These are phyloP conservation scores for Salpingus planirostris DNA, from an alignment of 2,888 invertebrate genomes.

Conservation along the genomic window DNA sequence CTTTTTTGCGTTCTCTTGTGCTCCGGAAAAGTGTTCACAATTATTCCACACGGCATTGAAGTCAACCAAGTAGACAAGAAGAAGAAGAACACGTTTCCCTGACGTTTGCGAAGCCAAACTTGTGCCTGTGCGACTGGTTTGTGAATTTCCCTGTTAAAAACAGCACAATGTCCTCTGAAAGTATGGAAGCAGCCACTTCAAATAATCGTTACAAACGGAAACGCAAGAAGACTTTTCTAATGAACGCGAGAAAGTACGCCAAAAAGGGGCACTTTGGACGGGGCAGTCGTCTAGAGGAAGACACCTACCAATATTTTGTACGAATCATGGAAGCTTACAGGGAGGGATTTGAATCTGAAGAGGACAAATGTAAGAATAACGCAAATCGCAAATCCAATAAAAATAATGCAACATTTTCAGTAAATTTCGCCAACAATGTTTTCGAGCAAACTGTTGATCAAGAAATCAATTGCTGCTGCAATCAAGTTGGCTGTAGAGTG, in stretches of 20 bases:
- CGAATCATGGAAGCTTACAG: constrained; percentile 63
- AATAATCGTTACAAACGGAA: constrained; percentile 43
- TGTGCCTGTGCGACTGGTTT: too few relatives aligned
- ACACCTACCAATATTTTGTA: constrained; percentile 69
- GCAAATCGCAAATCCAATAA: not conserved
- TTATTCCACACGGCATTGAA: too few relatives aligned
- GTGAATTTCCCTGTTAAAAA: too few relatives aligned
- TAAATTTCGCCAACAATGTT: constrained; percentile 63
- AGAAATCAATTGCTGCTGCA: constrained; percentile 65
- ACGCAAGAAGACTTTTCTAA: constrained; percentile 56
- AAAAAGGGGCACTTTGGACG: constrained; percentile 65
- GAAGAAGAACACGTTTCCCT: too few relatives aligned
- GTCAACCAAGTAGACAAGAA: too few relatives aligned
- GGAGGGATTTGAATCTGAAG: constrained; percentile 56
- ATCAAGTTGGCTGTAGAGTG: constrained; percentile 72
- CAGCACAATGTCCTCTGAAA: constrained; percentile 1
- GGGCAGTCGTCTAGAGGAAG: constrained; percentile 60
- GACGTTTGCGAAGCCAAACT: too few relatives aligned
- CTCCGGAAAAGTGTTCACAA: too few relatives aligned
- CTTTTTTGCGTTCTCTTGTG: too few relatives aligned
- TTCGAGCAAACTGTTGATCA: constrained; percentile 60
- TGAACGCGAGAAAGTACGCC: constrained; percentile 68
- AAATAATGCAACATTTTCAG: too few relatives aligned
- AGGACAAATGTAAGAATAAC: constrained; percentile 57
- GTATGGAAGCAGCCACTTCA: constrained; percentile 1